Evolutionary conservation across 2,888 invertebrate genomes (phyloP).

Genomic region (Heteromurus nitidus): DNA sequence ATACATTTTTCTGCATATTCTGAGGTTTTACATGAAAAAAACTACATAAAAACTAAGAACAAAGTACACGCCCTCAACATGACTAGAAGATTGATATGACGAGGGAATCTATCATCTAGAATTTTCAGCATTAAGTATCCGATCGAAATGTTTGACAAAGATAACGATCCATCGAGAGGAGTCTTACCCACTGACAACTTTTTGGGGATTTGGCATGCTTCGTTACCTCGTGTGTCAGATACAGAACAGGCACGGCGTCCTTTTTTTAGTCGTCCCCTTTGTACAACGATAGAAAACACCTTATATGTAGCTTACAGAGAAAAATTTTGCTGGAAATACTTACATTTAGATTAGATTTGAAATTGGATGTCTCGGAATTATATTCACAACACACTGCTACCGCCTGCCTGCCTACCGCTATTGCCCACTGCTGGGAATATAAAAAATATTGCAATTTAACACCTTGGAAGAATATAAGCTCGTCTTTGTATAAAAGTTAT

Average conservation of each 20-base stretch:
- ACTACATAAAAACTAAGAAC: too few relatives aligned
- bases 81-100: too few relatives aligned
- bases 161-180: slow-evolving; percentile 38
- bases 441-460: too few relatives aligned
- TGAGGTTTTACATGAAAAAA: too few relatives aligned
- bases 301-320: not conserved
- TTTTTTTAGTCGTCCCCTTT: slow-evolving; percentile 12
- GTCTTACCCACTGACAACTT: slow-evolving; percentile 51
- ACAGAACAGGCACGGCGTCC: slow-evolving; percentile 50
- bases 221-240: slow-evolving; percentile 56
- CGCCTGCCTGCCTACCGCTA: slow-evolving; percentile 2
- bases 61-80: too few relatives aligned
- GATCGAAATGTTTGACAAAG: not conserved
- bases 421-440: slow-evolving; percentile 1
- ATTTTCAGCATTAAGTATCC: too few relatives aligned
- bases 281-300: not conserved
- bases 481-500: too few relatives aligned
- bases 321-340: not conserved
- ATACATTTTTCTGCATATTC: too few relatives aligned
- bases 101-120: too few relatives aligned
- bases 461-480: too few relatives aligned
- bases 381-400: not conserved
- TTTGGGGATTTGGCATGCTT: slow-evolving; percentile 49
- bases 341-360: slow-evolving; percentile 36
- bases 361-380: slow-evolving; percentile 11